A percentile compares a stretch with the other conserved stretches of the same genome.
Evolutionary conservation across 2,888 invertebrate genomes (phyloP).

Genomic region (Clivina fossor): DNA sequence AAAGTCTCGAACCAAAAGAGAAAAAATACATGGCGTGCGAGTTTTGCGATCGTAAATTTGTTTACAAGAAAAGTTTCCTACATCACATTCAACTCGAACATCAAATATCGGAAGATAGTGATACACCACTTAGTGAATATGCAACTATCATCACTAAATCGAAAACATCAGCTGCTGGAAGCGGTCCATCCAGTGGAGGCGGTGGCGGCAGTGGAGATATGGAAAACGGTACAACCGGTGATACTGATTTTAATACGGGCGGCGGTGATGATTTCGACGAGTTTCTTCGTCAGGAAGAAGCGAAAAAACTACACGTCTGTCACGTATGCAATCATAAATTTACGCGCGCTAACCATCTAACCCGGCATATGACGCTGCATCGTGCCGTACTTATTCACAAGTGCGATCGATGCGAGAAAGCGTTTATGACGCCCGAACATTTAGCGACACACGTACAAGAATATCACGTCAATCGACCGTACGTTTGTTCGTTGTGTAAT

Average conservation of each 20-base stretch:
- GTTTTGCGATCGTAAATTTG: slow-evolving; percentile 54
- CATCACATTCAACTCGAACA: slow-evolving; percentile 54
- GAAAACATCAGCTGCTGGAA: not conserved
- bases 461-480: slow-evolving; percentile 52
- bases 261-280: slow-evolving; percentile 37
- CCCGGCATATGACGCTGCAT: slow-evolving; percentile 53
- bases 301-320: slow-evolving; percentile 48
- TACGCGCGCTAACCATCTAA: slow-evolving; percentile 50
- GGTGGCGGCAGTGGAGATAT: slow-evolving; percentile 16
- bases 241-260: slow-evolving; percentile 22
- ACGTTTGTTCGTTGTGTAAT: slow-evolving; percentile 52
- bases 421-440: slow-evolving; percentile 49
- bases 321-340: slow-evolving; percentile 52
- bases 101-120: slow-evolving; percentile 48
- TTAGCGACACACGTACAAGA: slow-evolving; percentile 51
- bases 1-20: slow-evolving; percentile 36
- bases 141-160: slow-evolving; percentile 21
- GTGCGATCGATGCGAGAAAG: slow-evolving; percentile 52
- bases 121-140: slow-evolving; percentile 36
- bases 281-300: slow-evolving; percentile 38
- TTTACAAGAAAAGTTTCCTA: slow-evolving; percentile 52
- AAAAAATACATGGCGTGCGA: slow-evolving; percentile 50
- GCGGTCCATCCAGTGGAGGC: slow-evolving; percentile 2
- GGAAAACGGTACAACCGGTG: not conserved
- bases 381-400: slow-evolving; percentile 50